Conservation (phyloP, 1,140 invertebrate genomes). For the Popillia japonica region DNA sequence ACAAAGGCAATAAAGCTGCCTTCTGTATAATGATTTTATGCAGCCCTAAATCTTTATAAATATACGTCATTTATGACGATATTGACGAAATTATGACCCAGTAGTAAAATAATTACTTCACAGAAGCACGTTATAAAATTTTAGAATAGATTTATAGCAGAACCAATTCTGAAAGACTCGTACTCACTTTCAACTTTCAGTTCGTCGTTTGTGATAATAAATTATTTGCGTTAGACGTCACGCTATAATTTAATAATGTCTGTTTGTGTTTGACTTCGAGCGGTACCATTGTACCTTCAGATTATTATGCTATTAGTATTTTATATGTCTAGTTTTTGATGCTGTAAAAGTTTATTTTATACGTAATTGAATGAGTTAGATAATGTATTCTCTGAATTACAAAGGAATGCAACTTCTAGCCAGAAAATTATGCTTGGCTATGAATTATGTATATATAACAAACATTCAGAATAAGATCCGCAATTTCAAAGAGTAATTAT, state of each 20-base stretch:
- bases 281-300: constrained; percentile 25
- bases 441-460: too few species aligned
- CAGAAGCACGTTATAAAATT: constrained; percentile 34
- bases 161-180: constrained; percentile 35
- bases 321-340: constrained; percentile 19
- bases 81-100: constrained; percentile 44
- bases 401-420: not conserved
- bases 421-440: not conserved
- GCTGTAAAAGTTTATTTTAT: constrained; percentile 2
- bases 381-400: not conserved
- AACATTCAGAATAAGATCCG: too few species aligned
- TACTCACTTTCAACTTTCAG: constrained; percentile 33
- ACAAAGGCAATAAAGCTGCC: constrained; percentile 38
- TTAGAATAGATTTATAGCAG: constrained; percentile 37
- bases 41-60: constrained; percentile 43
- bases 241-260: constrained; percentile 25
- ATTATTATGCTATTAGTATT: constrained; percentile 29
- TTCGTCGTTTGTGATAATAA: constrained; percentile 29
- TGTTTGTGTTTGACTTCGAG: constrained; percentile 18
- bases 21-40: constrained; percentile 42
- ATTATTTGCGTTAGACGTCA: constrained; percentile 28
- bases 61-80: constrained; percentile 43
- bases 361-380: not conserved
- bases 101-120: constrained; percentile 43
- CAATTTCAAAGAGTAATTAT: too few species aligned